Evolutionary conservation across 2,888 invertebrate genomes (phyloP).

Genomic region (Linyphia triangularis): DNA sequence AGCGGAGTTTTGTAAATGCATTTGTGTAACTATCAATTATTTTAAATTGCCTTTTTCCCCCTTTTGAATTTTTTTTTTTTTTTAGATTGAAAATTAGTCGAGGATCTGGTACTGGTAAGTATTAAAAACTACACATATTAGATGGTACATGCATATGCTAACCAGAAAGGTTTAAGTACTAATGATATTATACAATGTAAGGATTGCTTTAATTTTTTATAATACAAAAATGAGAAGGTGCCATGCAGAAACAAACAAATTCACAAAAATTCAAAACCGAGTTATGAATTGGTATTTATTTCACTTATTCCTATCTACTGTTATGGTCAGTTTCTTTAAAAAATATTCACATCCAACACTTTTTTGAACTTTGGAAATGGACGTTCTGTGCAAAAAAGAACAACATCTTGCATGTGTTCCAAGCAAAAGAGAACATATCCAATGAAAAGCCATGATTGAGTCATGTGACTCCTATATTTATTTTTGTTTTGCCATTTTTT

Average conservation of each 20-base stretch:
- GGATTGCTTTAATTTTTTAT: not conserved
- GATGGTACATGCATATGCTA: not conserved
- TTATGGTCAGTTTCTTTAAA: no score
- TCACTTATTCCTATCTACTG: not conserved
- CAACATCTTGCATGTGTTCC: no score
- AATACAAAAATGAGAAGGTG: not conserved
- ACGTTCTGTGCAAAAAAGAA: no score
- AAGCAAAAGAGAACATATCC: no score
- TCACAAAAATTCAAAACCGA: not conserved
- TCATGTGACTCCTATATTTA: no score
- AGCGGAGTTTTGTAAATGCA: no score
- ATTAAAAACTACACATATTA: not conserved
- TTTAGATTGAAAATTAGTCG: slow-evolving; percentile 48
- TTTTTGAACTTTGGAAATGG: no score
- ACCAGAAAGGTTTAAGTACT: not conserved
- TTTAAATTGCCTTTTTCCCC: no score
- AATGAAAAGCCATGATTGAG: no score
- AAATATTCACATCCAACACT: no score
- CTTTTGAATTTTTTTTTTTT: not conserved
- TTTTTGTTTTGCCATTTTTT: no score
- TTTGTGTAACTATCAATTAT: no score
- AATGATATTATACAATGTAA: not conserved
- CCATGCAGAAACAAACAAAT: not conserved
- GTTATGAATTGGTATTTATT: not conserved
- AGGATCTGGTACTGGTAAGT: slow-evolving; percentile 53